Evolutionary conservation across 2,113 vertebrate genomes (phyloP), one percentile per base, ranked within the genome.

Genomic region (Colossoma macropomum): DNA sequence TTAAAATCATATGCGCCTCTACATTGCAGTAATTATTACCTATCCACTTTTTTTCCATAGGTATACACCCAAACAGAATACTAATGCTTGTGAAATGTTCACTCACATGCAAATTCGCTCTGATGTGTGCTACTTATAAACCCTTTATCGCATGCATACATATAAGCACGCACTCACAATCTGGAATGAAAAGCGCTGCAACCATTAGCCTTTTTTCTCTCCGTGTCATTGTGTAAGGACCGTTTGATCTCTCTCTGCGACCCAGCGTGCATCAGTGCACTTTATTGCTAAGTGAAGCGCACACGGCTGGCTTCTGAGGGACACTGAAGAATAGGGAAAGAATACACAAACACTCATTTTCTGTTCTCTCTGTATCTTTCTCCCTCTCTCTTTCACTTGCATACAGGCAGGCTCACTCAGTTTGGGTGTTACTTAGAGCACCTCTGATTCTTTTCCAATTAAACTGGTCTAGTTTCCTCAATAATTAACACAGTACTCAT

Each of bases 241-340:
- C 71, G 59, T 89, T 86, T 84, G 82, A 89, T 90, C 60, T 87
- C 72, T 65, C 70, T 79, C 50, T 59, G 66, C 72, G 86, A 86
- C 80, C 78, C 38, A 65, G 71, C 69, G 34, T 84, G 78, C 25
- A 38, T 82, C 65, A 76, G 30, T 52, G 50, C 52, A 77, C 77
- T 75, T 75, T 41, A 84, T 79, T 65, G 66, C 12, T 48, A 25
- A 32, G 65, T 83, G 71, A 69, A 82, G 70, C 25, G 23, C 25
- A 68, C 50, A 41, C 38, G 30, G 52, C 65, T 30, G 54, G 62
- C 82, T 79, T 84, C 78, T 85, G 38, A 86, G 41, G 54, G 23
- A 69, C n/a, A 10, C n/a, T 71, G 19, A 77, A 79, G 52, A 83
- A 73, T 69, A 81, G 12, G 25, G 23, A 50, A 56, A 75, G 52